A percentile compares a stretch with the other conserved stretches of the same genome.
Conservation (phyloP, 2,888 invertebrate species). For the Eilema sororculum region DNA sequence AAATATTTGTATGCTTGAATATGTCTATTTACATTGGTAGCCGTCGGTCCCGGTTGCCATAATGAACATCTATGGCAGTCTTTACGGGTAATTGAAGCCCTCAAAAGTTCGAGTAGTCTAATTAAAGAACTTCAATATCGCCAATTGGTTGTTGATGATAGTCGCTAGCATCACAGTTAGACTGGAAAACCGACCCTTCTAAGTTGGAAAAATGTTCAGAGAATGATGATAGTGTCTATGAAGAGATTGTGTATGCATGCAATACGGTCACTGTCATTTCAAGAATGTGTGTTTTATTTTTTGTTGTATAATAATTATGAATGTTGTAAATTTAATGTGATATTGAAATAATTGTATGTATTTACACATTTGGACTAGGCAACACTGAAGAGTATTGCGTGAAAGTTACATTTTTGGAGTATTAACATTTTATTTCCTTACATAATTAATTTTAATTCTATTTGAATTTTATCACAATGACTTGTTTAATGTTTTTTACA, state of each 20-base stretch:
- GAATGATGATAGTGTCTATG: too few species aligned
- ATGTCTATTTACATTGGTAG: too few species aligned
- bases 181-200: too few species aligned
- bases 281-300: conserved; percentile 17
- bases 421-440: neutral
- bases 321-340: conserved; percentile 9
- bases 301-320: conserved; percentile 16
- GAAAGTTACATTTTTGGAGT: conserved; percentile 9
- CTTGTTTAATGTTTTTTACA: conserved; percentile 5
- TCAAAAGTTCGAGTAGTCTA: too few species aligned
- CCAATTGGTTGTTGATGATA: too few species aligned
- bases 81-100: too few species aligned
- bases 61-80: too few species aligned
- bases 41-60: too few species aligned
- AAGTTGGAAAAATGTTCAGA: too few species aligned
- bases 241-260: conserved; percentile 7
- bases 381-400: conserved; percentile 10
- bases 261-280: conserved; percentile 16
- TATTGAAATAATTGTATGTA: conserved; percentile 13
- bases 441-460: conserved; percentile 3
- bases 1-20: too few species aligned
- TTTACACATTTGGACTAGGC: conserved; percentile 11
- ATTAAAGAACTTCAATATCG: too few species aligned
- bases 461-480: neutral
- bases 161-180: too few species aligned